Conservation (phyloP, 2,797 vertebrate species). For the Sphenopsis melanotis region DNA sequence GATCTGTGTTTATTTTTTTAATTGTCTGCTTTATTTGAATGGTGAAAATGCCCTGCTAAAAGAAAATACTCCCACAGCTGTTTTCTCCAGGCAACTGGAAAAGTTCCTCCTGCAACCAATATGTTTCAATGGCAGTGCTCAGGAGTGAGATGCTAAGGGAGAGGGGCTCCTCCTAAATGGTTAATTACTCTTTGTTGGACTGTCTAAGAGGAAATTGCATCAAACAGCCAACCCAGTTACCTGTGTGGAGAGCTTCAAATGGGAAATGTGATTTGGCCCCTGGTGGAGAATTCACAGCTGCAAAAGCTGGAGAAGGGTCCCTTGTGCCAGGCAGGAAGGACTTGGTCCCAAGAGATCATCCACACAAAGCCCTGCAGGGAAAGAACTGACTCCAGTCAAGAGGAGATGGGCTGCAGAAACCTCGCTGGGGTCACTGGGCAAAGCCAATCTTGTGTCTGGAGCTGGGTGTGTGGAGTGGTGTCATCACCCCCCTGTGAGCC, state of each 20-base stretch:
- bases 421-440: not conserved
- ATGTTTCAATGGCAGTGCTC: not conserved
- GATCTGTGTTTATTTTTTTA: not conserved
- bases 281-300: not conserved
- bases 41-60: not conserved
- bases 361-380: not conserved
- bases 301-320: not conserved
- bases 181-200: not conserved
- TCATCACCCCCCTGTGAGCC: not conserved
- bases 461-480: not conserved
- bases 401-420: accelerated
- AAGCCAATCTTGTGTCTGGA: not conserved
- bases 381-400: no score
- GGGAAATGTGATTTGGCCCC: not conserved
- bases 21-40: not conserved
- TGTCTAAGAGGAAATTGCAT: not conserved
- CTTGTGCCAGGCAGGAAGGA: not conserved
- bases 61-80: not conserved
- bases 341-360: not conserved
- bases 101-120: not conserved
- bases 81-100: not conserved
- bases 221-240: not conserved
- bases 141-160: not conserved
- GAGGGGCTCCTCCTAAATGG: not conserved
- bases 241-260: not conserved